These are phyloP conservation scores for Rhea pennata DNA, from an alignment of 2,113 vertebrate species.

Conservation along the genomic window DNA sequence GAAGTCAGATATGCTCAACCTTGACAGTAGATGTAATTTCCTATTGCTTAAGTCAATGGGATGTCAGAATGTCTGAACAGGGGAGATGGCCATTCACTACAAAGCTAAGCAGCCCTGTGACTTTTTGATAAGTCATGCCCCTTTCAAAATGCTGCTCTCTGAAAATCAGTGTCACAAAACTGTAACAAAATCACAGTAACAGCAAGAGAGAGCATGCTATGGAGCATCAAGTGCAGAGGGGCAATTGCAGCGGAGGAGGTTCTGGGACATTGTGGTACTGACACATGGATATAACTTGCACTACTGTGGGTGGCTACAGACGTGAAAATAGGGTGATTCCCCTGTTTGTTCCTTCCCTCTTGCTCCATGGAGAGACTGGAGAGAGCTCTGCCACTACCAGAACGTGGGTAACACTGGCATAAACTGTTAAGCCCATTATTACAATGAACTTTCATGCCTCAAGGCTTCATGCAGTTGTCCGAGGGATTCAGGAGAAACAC, in stretches of 20 bases:
- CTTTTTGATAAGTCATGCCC: neutral
- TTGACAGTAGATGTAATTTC: neutral
- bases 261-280: neutral
- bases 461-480: fast-evolving
- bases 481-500: neutral
- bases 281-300: neutral
- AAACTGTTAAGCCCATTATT: neutral
- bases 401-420: neutral
- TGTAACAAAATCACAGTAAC: neutral
- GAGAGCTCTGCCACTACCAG: fast-evolving
- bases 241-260: neutral
- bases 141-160: neutral
- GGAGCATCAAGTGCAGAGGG: neutral
- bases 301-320: neutral
- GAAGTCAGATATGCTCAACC: neutral
- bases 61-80: neutral
- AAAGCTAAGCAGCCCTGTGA: neutral
- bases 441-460: neutral
- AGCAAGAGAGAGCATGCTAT: neutral
- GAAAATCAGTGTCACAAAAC: neutral
- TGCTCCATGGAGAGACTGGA: neutral
- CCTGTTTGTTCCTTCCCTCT: neutral
- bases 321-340: neutral
- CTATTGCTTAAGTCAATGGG: neutral
- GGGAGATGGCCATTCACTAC: neutral